A percentile compares a stretch with the other conserved stretches of the same genome.
Conservation (phyloP, 1,140 invertebrate genomes). For the Lucilia cuprina region DNA sequence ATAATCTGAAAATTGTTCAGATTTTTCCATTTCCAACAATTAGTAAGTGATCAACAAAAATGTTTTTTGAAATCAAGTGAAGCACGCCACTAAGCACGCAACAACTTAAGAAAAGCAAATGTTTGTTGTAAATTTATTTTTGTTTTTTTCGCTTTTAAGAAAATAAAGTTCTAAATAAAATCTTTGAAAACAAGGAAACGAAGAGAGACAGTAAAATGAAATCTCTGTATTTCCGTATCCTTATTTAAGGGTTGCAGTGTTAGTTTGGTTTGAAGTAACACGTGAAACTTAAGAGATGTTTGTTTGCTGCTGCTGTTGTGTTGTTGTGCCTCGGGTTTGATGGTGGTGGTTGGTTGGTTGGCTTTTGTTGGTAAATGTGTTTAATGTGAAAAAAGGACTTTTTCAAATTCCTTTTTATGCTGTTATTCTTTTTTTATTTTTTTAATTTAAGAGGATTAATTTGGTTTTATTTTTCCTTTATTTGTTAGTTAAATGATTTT, state of each 20-base stretch:
- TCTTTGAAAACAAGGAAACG: background rate
- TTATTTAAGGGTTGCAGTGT: background rate
- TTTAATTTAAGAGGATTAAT: background rate
- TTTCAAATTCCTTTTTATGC: background rate
- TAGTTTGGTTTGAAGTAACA: background rate
- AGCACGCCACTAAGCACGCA: background rate
- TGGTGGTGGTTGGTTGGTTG: too few species aligned
- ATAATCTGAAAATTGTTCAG: slow-evolving; percentile 75
- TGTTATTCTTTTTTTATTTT: background rate
- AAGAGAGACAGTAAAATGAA: too few species aligned
- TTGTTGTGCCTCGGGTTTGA: too few species aligned
- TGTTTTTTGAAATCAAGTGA: background rate
- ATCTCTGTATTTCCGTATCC: background rate
- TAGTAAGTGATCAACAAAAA: background rate
- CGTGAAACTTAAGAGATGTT: background rate
- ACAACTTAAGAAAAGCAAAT: background rate
- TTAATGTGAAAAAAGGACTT: background rate
- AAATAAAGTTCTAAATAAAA: background rate
- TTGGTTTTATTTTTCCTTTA: background rate
- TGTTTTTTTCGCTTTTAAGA: background rate
- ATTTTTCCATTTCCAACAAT: slow-evolving; percentile 61
- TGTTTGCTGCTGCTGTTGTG: background rate
- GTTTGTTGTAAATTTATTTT: background rate
- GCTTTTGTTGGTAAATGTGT: background rate
- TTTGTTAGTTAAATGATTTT: background rate